These are phyloP conservation scores for Myanophis thanlyinensis DNA, from an alignment of 2,113 vertebrate genomes.

Conservation along the genomic window DNA sequence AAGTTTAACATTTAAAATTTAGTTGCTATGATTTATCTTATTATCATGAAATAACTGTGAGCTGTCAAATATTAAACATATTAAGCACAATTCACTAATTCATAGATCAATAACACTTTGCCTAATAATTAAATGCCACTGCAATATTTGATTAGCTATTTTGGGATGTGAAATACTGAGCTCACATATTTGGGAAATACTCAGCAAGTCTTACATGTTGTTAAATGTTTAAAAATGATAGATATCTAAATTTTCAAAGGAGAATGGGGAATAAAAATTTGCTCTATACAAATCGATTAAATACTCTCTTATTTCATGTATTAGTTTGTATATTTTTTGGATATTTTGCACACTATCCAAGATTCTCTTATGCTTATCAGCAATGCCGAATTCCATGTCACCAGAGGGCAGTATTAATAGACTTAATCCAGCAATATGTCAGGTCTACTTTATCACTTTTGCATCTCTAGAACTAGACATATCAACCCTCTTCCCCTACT, in stretches of 20 bases:
- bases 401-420: conserved; percentile 31
- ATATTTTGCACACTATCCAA: neutral
- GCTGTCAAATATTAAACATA: neutral
- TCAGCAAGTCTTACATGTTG: neutral
- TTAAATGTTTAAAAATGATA: neutral
- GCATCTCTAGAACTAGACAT: neutral
- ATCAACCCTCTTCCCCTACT: neutral
- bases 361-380: neutral
- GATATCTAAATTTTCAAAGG: neutral
- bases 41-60: neutral
- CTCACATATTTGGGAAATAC: neutral
- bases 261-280: neutral
- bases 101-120: neutral
- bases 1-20: neutral
- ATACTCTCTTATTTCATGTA: neutral
- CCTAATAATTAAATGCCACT: neutral
- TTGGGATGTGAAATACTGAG: neutral
- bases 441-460: neutral
- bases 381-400: neutral
- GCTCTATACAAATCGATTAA: neutral
- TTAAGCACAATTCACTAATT: neutral
- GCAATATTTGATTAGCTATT: neutral
- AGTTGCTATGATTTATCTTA: neutral
- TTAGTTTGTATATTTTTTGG: neutral
- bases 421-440: neutral